Conservation (phyloP, 2,888 invertebrate genomes). For the Stramonita haemastoma region DNA sequence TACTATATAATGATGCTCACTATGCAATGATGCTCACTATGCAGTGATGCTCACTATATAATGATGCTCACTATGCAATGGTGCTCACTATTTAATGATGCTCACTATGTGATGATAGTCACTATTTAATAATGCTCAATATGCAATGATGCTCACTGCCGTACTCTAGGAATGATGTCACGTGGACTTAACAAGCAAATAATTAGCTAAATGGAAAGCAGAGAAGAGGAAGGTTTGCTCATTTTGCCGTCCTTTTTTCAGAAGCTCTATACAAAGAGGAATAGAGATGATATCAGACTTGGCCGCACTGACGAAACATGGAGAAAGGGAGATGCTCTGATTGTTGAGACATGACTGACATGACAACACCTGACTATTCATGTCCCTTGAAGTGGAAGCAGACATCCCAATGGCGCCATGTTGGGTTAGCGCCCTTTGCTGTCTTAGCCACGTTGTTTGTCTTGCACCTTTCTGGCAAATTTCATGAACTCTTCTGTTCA, state of each 20-base stretch:
- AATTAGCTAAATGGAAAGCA: slow-evolving; percentile 43
- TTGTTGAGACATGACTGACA: slow-evolving; percentile 26
- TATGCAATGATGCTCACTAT: too few species aligned
- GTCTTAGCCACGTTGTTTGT: slow-evolving; percentile 35
- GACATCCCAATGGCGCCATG: slow-evolving; percentile 6
- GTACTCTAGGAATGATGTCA: slow-evolving; percentile 5
- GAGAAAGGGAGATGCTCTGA: neutral
- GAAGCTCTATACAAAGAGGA: neutral
- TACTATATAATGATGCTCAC: too few species aligned
- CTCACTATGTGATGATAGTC: too few species aligned
- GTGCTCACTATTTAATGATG: too few species aligned
- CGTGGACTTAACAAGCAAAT: slow-evolving; percentile 38
- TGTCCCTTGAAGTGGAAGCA: neutral
- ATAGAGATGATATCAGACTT: slow-evolving; percentile 8
- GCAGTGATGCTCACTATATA: too few species aligned
- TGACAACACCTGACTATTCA: slow-evolving; percentile 40
- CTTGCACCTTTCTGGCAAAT: slow-evolving; percentile 39
- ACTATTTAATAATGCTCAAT: too few species aligned
- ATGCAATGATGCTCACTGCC: too few species aligned
- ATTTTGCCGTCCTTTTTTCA: neutral
- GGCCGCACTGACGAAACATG: slow-evolving; percentile 1
- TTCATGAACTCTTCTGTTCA: slow-evolving; percentile 25
- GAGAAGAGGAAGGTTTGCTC: slow-evolving; percentile 20
- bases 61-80: too few species aligned
- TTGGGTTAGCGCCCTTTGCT: neutral